phyloP scores from a whole-genome alignment of 64 coral and sea anemone genomes.

The Actinia tenebrosa region DNA sequence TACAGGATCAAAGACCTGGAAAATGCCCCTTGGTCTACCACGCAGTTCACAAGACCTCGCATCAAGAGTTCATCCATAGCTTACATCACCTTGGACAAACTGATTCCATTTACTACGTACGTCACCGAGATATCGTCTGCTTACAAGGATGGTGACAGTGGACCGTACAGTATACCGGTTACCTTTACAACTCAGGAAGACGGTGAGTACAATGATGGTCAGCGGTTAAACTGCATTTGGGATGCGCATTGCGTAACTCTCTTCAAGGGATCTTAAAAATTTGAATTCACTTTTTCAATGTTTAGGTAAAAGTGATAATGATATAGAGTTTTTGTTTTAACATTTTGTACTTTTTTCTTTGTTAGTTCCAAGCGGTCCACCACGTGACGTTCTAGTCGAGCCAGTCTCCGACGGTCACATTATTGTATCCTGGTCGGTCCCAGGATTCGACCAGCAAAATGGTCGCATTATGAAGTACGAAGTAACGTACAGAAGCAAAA shows the following conservation, averaged over 20 bases:
- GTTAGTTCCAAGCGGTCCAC: slow-evolving; percentile 50
- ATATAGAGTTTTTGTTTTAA: background rate
- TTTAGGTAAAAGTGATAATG: too few relatives aligned
- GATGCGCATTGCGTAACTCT: background rate
- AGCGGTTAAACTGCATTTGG: background rate
- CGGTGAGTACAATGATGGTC: slow-evolving; percentile 17
- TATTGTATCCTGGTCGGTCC: slow-evolving; percentile 55
- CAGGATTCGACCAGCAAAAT: slow-evolving; percentile 28
- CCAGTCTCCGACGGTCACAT: slow-evolving; percentile 33
- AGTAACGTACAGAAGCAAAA: slow-evolving; percentile 18
- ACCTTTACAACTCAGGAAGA: slow-evolving; percentile 38
- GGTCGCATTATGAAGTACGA: slow-evolving; percentile 49
- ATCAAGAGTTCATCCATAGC: background rate
- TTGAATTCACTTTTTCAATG: background rate
- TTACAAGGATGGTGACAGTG: slow-evolving; percentile 35
- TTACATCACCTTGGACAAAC: background rate
- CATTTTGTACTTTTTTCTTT: background rate
- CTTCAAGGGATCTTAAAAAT: background rate
- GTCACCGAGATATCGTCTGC: slow-evolving; percentile 29
- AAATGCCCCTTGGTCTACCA: slow-evolving; percentile 8
- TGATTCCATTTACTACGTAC: slow-evolving; percentile 42
- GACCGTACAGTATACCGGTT: slow-evolving; percentile 39
- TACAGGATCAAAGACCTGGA: slow-evolving; percentile 24
- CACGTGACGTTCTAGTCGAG: slow-evolving; percentile 49
- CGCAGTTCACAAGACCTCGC: background rate